Evolutionary conservation across 2,113 vertebrate genomes (phyloP), one percentile per base, ranked within the genome.

Genomic region (Sapayoa aenigma): DNA sequence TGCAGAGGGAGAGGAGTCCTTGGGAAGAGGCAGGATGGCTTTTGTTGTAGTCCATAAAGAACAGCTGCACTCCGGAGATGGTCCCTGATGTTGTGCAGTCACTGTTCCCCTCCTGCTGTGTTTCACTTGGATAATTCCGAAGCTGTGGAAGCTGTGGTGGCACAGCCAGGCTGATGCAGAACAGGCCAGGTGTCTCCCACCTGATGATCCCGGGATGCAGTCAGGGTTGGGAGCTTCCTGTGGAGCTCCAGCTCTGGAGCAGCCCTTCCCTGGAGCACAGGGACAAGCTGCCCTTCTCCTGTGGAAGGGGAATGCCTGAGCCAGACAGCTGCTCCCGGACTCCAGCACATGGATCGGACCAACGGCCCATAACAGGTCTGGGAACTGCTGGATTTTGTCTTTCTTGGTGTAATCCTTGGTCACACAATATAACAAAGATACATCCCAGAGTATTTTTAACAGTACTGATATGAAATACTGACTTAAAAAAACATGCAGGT

Each of bases 181-280:
- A 33, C 23, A 1, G 69, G 33, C 44, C 16, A 0, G 3, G 30
- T 9, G 44, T 15, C 22, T 13, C 20, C 66, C 56, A 0, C 2
- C 33, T 23, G 2, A 2, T 20, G 47, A 3, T 6, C 30, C 5
- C 0, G 35, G 21, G 21, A 8, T 33, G 65, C 10, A 24, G 35
- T 17, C 0, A 0, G 9, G 33, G 8, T 2, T 13, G 30, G 59
- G 37, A 15, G 47, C 86, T 46, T 28, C 24, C 47, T 33, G 0
- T 3, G 21, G n/a, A 27, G 37, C 58, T 10, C 9, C 24, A 5
- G 20, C 28, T 21, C 74, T 31, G 41, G 33, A 24, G 1, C 92
- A 16, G 9, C 35, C 16, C 33, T 53, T 15, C 0, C 0, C 5
- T 19, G n/a, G 62, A 19, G 84, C 11, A 5, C 69, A 72, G 53